Conservation (phyloP, 2,113 vertebrate genomes). For the Myrmecophaga tridactyla region DNA sequence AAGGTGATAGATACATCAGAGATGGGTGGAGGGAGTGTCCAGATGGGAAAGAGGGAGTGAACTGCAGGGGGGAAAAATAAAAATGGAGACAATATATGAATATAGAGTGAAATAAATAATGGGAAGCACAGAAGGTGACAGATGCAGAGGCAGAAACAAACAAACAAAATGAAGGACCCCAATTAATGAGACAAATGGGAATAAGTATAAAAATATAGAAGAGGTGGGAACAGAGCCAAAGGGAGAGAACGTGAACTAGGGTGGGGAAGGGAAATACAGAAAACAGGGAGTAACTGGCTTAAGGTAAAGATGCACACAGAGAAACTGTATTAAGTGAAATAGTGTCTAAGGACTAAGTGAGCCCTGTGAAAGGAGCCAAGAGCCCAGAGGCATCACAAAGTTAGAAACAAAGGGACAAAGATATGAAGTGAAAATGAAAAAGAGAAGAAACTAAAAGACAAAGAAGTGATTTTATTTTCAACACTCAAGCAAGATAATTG, state of each 20-base stretch:
- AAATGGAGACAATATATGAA: neutral
- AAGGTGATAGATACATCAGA: neutral
- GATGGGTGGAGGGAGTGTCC: neutral
- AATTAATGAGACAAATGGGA: conserved; percentile 53
- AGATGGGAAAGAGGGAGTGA: neutral
- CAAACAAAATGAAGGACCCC: conserved; percentile 49
- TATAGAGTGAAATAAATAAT: conserved; percentile 41
- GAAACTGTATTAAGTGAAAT: neutral
- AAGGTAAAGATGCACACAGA: neutral
- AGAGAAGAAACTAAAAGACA: neutral
- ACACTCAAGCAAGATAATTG: neutral
- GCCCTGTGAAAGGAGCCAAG: too few relatives aligned
- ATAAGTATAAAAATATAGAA: conserved; percentile 57
- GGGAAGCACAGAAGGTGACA: conserved; percentile 54
- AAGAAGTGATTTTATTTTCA: neutral
- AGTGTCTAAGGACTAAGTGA: neutral
- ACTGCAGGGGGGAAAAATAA: neutral
- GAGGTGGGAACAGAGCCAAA: conserved; percentile 43
- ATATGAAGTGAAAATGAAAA: neutral
- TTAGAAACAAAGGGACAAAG: neutral
- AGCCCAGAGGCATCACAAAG: neutral
- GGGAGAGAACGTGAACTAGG: neutral
- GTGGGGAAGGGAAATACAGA: neutral
- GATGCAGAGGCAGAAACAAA: conserved; percentile 62
- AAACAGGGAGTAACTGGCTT: neutral